phyloP scores from a whole-genome alignment of 1,140 invertebrate species.

The Vollenhovia emeryi region DNA sequence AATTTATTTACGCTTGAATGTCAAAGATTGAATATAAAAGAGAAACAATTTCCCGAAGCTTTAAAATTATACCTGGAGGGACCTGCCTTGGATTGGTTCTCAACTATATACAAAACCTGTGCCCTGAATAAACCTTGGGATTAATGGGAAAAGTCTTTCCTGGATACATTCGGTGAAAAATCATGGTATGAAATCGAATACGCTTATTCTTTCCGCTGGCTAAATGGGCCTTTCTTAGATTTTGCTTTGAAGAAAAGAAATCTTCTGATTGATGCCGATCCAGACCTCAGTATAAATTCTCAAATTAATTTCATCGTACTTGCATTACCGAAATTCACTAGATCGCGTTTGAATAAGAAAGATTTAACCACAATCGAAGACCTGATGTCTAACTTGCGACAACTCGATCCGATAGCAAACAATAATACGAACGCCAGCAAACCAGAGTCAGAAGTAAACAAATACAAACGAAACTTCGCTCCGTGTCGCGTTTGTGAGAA shows the following conservation, averaged over 20 bases:
- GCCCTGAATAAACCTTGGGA: constrained; percentile 21
- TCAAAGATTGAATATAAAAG: constrained; percentile 15
- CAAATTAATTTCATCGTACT: constrained; percentile 25
- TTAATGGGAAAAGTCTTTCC: constrained; percentile 43
- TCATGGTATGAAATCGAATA: constrained; percentile 41
- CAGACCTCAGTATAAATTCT: constrained; percentile 1
- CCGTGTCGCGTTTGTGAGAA: no score
- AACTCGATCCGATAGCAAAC: neutral
- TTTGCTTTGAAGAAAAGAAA: constrained; percentile 48
- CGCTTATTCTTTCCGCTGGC: constrained; percentile 23
- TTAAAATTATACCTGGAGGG: constrained; percentile 54
- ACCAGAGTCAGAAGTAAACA: no score
- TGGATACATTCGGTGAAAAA: constrained; percentile 40
- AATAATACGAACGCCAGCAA: no score
- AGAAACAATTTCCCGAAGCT: constrained; percentile 45
- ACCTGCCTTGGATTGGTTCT: constrained; percentile 47
- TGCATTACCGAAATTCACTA: neutral
- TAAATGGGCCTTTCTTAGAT: constrained; percentile 31
- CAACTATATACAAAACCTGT: constrained; percentile 34
- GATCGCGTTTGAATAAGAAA: neutral
- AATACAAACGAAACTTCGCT: no score
- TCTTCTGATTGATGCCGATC: constrained; percentile 29
- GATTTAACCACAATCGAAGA: no score
- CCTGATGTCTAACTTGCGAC: neutral
- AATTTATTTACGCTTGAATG: constrained; percentile 47